Evolutionary conservation across 2,888 invertebrate species (phyloP).

Genomic region (Tineola bisselliella): DNA sequence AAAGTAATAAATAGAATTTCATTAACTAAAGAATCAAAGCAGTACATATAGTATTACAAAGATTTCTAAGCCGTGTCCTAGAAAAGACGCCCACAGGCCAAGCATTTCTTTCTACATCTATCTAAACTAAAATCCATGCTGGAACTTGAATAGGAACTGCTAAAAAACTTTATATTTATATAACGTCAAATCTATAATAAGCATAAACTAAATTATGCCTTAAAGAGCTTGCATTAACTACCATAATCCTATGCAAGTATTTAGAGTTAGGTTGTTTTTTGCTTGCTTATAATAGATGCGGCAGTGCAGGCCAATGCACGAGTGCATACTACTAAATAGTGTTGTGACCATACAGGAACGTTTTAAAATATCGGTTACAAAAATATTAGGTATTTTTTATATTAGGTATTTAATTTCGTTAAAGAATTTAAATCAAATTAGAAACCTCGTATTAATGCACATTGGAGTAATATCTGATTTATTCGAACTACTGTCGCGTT

Average conservation of each 20-base stretch:
- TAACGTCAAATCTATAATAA: not conserved
- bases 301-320: slow-evolving; percentile 67
- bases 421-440: no score
- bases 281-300: slow-evolving; percentile 24
- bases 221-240: not conserved
- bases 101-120: slow-evolving; percentile 64
- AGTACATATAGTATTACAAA: slow-evolving; percentile 27
- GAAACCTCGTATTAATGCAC: no score
- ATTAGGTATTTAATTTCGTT: no score
- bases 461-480: no score
- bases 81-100: slow-evolving; percentile 57
- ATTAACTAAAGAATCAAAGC: slow-evolving; percentile 4
- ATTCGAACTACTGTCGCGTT: no score
- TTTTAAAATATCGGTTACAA: slow-evolving; percentile 5
- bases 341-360: slow-evolving; percentile 27
- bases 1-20: not conserved
- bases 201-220: not conserved
- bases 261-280: slow-evolving; percentile 28
- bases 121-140: slow-evolving; percentile 65
- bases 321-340: slow-evolving; percentile 65
- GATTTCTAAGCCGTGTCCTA: slow-evolving; percentile 63
- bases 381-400: not conserved
- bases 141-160: slow-evolving; percentile 64
- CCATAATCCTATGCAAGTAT: not conserved
- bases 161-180: slow-evolving; percentile 36